Evolutionary conservation across 2,113 vertebrate species (phyloP).

Genomic region (Dissostichus mawsoni): DNA sequence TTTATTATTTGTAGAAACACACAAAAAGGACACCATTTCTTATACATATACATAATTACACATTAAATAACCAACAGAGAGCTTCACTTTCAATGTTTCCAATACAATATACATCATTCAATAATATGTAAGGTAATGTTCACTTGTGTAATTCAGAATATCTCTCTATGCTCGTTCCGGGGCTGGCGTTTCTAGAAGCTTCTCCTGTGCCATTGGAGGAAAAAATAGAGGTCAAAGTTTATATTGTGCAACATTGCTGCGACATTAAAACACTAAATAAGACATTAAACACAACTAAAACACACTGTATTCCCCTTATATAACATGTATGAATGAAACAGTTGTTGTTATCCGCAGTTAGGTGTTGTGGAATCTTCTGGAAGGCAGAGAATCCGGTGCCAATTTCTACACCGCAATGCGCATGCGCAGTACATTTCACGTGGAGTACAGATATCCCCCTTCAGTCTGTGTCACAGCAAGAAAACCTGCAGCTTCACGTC

Average conservation of each 20-base stretch:
- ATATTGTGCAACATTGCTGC: constrained; percentile 76
- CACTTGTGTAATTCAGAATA: neutral
- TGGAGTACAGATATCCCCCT: constrained; percentile 52
- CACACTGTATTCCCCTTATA: rapidly evolving
- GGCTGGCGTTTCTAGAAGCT: constrained; percentile 81
- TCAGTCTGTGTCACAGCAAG: constrained; percentile 35
- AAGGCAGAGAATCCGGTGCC: neutral
- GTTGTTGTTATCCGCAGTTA: rapidly evolving
- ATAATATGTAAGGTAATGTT: too few relatives aligned
- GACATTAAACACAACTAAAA: rapidly evolving
- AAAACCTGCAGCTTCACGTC: constrained; percentile 21
- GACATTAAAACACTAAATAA: neutral
- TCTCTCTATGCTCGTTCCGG: constrained; percentile 75
- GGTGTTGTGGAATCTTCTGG: constrained; percentile 29
- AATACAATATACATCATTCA: too few relatives aligned
- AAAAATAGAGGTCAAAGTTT: constrained; percentile 81
- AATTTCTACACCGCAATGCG: constrained; percentile 29
- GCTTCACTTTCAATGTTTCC: too few relatives aligned
- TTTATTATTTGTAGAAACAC: too few relatives aligned
- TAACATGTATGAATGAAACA: rapidly evolving
- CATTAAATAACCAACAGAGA: too few relatives aligned
- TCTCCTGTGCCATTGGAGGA: constrained; percentile 80
- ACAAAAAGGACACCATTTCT: too few relatives aligned
- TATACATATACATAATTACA: too few relatives aligned
- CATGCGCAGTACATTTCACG: constrained; percentile 84